Evolutionary conservation across 2,888 invertebrate genomes (phyloP), one percentile per base, ranked within the genome.

Genomic region (Nomada goodeniana): DNA sequence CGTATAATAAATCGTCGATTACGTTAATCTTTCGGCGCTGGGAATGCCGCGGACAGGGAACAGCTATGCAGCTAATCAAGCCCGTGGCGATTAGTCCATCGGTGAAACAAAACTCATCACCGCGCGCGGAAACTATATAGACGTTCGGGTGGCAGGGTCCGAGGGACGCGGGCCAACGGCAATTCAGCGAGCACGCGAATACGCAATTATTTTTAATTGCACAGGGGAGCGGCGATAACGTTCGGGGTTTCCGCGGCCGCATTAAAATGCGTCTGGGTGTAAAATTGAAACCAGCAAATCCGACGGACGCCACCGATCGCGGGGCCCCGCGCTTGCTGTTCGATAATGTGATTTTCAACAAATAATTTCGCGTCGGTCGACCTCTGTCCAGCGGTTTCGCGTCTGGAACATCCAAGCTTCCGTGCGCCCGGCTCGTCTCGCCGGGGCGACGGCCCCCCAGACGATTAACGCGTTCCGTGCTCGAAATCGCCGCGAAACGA

Each of bases 191-290:
- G 73, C 83, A 79, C 83, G 83, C 83, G 83, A 84, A 83, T 79
- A 84, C 83, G 83, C 85, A 88, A 88, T 88, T 88, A 88, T 86
- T 88, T 88, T 88, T 88, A 88, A 88, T 88, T 88, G 85, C 86
- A 60, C 72, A 61, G 73, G 80, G 75, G 80, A 77, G 70, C 69
- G 63, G 78, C 82, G 85, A 85, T 88, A 79, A 81, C 68, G 80
- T 70, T 75, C 82, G 69, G 64, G 88, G 82, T 86, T 82, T 77
- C 80, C 85, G 86, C 76, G 86, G 78, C 75, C 80, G 84, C 87
- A 86, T 86, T 88, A 88, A 84, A 88, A 88, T 86, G 88, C 86
- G 83, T 82, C 80, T 86, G 88, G 81, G 81, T 86, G 86, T 88
- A 88, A 88, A 88, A 88, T 88, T 86, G 86, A 88, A 88, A 88